phyloP scores from a whole-genome alignment of 2,888 invertebrate species.

The Apoda limacodes region DNA sequence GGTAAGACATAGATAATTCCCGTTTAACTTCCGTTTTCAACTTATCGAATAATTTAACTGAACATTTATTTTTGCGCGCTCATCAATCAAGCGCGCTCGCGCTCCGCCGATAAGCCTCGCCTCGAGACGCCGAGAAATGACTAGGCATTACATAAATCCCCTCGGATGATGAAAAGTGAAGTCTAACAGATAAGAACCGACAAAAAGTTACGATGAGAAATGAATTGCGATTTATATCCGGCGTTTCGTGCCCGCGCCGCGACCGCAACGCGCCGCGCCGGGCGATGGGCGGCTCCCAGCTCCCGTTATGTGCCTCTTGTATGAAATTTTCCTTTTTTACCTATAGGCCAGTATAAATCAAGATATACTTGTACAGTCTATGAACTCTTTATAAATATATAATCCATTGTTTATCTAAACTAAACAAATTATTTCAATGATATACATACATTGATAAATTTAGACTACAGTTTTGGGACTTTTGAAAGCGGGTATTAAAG shows the following conservation, averaged over 20 bases:
- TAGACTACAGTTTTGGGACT: too few species aligned
- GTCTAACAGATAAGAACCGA: slow-evolving; percentile 72
- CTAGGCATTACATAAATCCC: slow-evolving; percentile 73
- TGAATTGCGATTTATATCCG: slow-evolving; percentile 70
- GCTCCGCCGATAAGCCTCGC: slow-evolving; percentile 65
- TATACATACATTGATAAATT: slow-evolving; percentile 28
- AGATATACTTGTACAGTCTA: too few species aligned
- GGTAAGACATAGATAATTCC: slow-evolving; percentile 71
- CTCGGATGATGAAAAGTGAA: slow-evolving; percentile 72
- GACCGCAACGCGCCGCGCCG: slow-evolving; percentile 19
- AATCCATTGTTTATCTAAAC: too few species aligned
- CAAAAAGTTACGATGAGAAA: slow-evolving; percentile 73
- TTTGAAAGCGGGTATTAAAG: too few species aligned
- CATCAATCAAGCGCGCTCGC: slow-evolving; percentile 69
- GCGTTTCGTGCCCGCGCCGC: slow-evolving; percentile 40
- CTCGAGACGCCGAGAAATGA: slow-evolving; percentile 72
- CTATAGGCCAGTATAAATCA: too few species aligned
- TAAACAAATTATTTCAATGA: too few species aligned
- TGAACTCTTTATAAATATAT: too few species aligned
- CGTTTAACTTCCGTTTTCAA: slow-evolving; percentile 72
- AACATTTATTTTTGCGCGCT: slow-evolving; percentile 72
- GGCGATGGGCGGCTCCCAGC: slow-evolving; percentile 19
- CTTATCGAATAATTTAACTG: slow-evolving; percentile 73
- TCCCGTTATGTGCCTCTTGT: too few species aligned
- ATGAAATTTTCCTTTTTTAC: too few species aligned